Percentiles rank a stretch among this genome's conserved stretches.
Evolutionary conservation across 2,113 vertebrate genomes (phyloP).

Genomic region (Cyprinodon brontotheroides): DNA sequence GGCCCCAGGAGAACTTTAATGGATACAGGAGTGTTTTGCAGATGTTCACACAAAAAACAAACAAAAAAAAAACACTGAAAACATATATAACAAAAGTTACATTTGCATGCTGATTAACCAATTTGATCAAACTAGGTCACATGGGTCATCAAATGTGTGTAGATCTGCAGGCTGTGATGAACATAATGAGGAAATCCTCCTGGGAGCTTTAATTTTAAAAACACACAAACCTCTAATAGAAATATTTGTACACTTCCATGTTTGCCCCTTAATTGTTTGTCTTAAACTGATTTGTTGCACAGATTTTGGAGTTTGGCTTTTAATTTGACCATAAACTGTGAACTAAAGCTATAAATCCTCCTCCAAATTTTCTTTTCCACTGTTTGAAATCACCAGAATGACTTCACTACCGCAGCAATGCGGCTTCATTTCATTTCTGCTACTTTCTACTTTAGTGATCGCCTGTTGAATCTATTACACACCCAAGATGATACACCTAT

Average conservation of each 20-base stretch:
- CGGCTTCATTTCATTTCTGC: slow-evolving; percentile 24
- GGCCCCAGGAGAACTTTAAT: background rate
- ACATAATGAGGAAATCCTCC: slow-evolving; percentile 7
- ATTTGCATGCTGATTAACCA: background rate
- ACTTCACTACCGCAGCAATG: slow-evolving; percentile 37
- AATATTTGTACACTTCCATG: slow-evolving; percentile 9
- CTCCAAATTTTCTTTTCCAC: slow-evolving; percentile 27
- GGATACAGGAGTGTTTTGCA: too few species aligned
- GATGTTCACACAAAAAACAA: background rate
- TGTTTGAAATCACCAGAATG: slow-evolving; percentile 12
- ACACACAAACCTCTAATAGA: slow-evolving; percentile 32
- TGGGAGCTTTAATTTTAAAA: slow-evolving; percentile 20
- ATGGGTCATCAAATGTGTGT: background rate
- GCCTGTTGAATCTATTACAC: slow-evolving; percentile 58
- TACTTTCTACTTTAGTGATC: slow-evolving; percentile 38
- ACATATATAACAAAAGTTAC: background rate
- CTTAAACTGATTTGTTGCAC: background rate
- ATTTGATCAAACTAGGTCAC: too few species aligned
- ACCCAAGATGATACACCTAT: slow-evolving; percentile 39
- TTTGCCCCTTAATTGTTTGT: slow-evolving; percentile 3
- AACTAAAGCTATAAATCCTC: slow-evolving; percentile 16
- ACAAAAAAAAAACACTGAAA: background rate
- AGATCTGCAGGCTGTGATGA: slow-evolving; percentile 16
- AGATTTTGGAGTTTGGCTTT: slow-evolving; percentile 7
- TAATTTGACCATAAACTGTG: slow-evolving; percentile 21